A percentile compares a stretch with the other conserved stretches of the same genome.
Evolutionary conservation across 2,888 invertebrate species (phyloP).

Genomic region (Ochropacha duplaris): DNA sequence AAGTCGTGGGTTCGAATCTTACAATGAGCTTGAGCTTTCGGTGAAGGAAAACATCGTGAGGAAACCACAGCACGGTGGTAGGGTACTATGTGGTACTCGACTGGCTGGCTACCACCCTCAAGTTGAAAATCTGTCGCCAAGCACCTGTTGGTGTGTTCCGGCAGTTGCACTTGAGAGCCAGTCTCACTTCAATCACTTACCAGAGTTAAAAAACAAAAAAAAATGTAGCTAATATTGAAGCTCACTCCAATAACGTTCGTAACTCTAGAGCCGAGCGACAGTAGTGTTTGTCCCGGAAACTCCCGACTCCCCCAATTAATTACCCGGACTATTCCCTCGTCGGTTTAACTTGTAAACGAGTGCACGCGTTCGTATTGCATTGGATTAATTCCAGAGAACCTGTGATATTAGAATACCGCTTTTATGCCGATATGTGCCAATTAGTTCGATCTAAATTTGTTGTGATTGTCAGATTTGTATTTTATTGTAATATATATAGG

Average conservation of each 20-base stretch:
- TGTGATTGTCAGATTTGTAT: background rate
- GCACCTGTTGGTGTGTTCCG: no score
- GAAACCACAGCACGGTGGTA: no score
- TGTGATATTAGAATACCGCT: slow-evolving; percentile 9
- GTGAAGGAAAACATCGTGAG: no score
- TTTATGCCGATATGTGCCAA: slow-evolving; percentile 1
- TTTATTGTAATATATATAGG: background rate
- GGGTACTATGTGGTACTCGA: no score
- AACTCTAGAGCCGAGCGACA: slow-evolving; percentile 35
- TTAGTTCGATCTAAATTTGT: background rate
- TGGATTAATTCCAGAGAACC: slow-evolving; percentile 20
- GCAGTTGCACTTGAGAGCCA: no score
- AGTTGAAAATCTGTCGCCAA: no score
- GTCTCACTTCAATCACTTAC: no score
- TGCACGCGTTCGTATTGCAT: slow-evolving; percentile 35
- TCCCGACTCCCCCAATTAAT: slow-evolving; percentile 65
- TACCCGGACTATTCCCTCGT: slow-evolving; percentile 53
- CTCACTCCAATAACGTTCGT: slow-evolving; percentile 11
- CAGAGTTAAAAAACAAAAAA: no score
- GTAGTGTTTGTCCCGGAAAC: slow-evolving; percentile 57
- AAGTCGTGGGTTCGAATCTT: no score
- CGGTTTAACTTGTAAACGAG: slow-evolving; percentile 77
- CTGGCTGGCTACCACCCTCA: no score
- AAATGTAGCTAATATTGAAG: no score
- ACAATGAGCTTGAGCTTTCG: no score